phyloP scores from a whole-genome alignment of 2,113 vertebrate genomes.

The Electrona antarctica region DNA sequence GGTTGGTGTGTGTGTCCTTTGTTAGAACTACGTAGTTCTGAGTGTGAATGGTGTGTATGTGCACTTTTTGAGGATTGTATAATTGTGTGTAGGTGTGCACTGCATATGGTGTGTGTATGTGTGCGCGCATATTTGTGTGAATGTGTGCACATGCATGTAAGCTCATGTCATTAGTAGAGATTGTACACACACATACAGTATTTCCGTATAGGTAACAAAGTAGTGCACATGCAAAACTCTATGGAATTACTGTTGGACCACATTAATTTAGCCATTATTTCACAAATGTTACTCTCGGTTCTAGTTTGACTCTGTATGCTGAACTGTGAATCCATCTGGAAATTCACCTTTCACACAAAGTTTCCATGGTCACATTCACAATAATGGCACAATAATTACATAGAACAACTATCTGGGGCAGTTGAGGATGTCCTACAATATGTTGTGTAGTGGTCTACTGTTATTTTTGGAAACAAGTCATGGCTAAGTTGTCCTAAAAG shows the following conservation, averaged over 20 bases:
- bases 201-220: conserved; percentile 51
- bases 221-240: conserved; percentile 61
- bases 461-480: too few species aligned
- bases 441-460: too few species aligned
- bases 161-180: background rate
- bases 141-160: conserved; percentile 5
- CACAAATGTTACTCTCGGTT: conserved; percentile 19
- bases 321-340: conserved; percentile 12
- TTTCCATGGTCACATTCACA: background rate
- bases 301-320: conserved; percentile 29
- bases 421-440: background rate
- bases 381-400: conserved; percentile 11
- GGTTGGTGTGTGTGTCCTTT: conserved; percentile 38
- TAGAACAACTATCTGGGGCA: background rate
- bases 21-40: conserved; percentile 29
- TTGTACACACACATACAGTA: background rate
- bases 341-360: background rate
- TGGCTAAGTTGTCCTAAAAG: too few species aligned
- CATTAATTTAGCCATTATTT: conserved; percentile 47
- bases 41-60: conserved; percentile 48
- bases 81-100: conserved; percentile 10
- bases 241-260: conserved; percentile 64
- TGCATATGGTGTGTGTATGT: conserved; percentile 40
- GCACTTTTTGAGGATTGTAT: conserved; percentile 21
- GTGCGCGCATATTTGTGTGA: conserved; percentile 19